These are phyloP conservation scores for Sus cebifrons DNA, from an alignment of 2,797 vertebrate genomes.

Conservation along the genomic window DNA sequence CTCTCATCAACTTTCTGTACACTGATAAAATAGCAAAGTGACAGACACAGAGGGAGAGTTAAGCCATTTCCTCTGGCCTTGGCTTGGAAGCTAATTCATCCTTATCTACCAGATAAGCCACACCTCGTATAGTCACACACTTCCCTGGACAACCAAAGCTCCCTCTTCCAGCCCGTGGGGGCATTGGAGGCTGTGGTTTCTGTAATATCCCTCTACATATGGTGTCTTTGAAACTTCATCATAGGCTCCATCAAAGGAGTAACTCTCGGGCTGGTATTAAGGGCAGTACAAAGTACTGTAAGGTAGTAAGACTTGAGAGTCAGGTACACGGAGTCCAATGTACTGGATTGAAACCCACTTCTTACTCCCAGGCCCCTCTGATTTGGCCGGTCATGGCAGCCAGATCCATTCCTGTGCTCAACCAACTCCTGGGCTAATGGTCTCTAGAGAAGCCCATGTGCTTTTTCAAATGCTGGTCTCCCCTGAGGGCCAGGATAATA, in stretches of 20 bases:
- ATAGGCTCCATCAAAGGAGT: neutral
- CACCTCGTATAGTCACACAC: neutral
- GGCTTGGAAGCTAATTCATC: neutral
- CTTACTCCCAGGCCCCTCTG: neutral
- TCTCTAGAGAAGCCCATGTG: neutral
- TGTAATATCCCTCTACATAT: rapidly evolving
- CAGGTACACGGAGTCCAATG: neutral
- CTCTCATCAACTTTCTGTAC: neutral
- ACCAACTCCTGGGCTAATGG: neutral
- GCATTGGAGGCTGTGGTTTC: neutral
- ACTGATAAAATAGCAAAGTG: neutral
- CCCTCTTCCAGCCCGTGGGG: neutral
- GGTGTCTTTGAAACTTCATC: neutral
- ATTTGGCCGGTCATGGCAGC: neutral
- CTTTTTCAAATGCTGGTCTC: neutral
- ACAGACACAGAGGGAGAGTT: neutral
- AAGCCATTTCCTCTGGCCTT: neutral
- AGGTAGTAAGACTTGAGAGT: neutral
- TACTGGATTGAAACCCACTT: neutral
- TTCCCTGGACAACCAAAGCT: neutral
- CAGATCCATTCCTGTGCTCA: neutral
- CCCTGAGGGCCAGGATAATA: neutral
- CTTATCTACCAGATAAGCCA: neutral
- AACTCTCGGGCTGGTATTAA: neutral
- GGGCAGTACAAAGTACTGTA: neutral